Evolutionary conservation across 2,888 invertebrate genomes (phyloP), one percentile per base, ranked within the genome.

Genomic region (Drosophila barbarae): DNA sequence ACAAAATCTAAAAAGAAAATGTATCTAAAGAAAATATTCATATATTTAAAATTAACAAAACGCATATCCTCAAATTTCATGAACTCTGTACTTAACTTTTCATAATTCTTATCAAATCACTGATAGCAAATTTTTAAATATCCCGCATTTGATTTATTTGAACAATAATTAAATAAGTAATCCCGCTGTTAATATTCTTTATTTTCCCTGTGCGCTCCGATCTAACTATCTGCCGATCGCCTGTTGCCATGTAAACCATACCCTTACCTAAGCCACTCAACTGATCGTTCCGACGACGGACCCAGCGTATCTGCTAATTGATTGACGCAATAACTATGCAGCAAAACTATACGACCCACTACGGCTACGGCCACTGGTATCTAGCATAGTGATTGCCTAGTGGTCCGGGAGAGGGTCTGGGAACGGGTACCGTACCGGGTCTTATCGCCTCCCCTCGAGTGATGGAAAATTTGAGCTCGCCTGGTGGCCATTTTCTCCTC

Each of bases 211-310:
- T 21, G 35, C 23, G 9, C 15, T 30, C 35, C 39, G 36, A 18
- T 18, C 18, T 18, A 18, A 18, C 18, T 18, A 18, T 18, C 18
- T 18, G 18, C 35, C 39, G 36, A 30, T 42, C 47, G 15, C 18
- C 59, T 77, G 78, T 78, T 79, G 84, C 69, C 82, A 79, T 67
- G 58, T 52, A 58, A 70, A 71, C 82, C 79, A 76, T 73, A 73
- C 73, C 78, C 84, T 77, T 63, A 46, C 69, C 69, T 69, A 69
- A 69, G 71, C 52, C 50, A 54, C 44, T 32, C 50, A 26, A 46
- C 32, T 18, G 44, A 59, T 46, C 44, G 59, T 18, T 9, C 2
- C 46, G 55, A 61, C 55, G 36, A 61, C 55, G 28, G 32, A 12
- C 26, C 34, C 50, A 21, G 12, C 44, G 44, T 66, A 56, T 65